phyloP scores from a whole-genome alignment of 2,888 invertebrate genomes.

The Encarsia formosa region DNA sequence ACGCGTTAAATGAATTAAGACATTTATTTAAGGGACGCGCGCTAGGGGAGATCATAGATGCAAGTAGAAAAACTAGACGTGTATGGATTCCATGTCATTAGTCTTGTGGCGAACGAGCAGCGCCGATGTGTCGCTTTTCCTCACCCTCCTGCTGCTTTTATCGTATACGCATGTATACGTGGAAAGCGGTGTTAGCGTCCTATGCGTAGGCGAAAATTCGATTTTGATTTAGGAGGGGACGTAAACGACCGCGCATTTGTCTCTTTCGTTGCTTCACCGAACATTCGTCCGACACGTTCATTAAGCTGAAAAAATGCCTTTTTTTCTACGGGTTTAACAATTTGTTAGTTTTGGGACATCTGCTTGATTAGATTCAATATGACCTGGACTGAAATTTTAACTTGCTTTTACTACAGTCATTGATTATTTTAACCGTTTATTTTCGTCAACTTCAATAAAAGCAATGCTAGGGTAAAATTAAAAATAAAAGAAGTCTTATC shows the following conservation, averaged over 20 bases:
- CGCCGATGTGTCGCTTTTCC: background rate
- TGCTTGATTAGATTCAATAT: too few relatives aligned
- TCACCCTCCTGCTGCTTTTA: slow-evolving; percentile 7
- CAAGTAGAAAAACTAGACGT: slow-evolving; percentile 1
- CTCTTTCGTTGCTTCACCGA: slow-evolving; percentile 3
- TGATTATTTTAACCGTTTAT: too few relatives aligned
- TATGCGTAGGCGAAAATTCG: slow-evolving; percentile 21
- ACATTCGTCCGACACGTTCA: too few relatives aligned
- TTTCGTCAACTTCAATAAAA: too few relatives aligned
- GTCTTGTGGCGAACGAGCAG: slow-evolving; percentile 23
- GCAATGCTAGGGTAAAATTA: too few relatives aligned
- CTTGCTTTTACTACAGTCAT: too few relatives aligned
- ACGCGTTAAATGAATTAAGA: slow-evolving; percentile 41
- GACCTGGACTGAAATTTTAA: too few relatives aligned
- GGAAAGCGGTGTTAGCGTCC: too few relatives aligned
- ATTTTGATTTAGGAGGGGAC: slow-evolving; percentile 17
- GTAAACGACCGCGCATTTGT: slow-evolving; percentile 8
- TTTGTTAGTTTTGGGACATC: too few relatives aligned
- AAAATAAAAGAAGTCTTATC: too few relatives aligned
- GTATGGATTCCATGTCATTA: slow-evolving; percentile 39
- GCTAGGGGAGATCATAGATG: slow-evolving; percentile 24
- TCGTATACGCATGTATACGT: background rate
- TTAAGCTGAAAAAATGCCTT: too few relatives aligned
- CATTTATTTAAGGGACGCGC: slow-evolving; percentile 38
- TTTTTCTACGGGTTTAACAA: too few relatives aligned